These are phyloP conservation scores for Sipha flava DNA, from an alignment of 1,140 invertebrate genomes.

Conservation along the genomic window DNA sequence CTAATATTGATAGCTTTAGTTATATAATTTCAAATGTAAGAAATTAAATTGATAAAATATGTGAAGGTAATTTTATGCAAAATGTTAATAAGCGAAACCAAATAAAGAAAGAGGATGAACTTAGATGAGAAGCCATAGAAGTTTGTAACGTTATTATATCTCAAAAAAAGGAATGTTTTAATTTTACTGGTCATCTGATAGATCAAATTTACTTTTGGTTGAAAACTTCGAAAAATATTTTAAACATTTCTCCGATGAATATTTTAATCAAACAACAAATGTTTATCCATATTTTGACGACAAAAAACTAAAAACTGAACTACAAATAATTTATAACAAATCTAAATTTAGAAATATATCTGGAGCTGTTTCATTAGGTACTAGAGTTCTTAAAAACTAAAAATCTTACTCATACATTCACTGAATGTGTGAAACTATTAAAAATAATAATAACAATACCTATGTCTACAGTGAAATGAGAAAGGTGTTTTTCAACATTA, in stretches of 20 bases:
- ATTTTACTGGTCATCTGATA: neutral
- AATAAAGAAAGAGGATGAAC: neutral
- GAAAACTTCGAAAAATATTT: neutral
- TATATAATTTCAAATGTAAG: neutral
- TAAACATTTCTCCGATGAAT: neutral
- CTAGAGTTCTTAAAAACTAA: neutral
- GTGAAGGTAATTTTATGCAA: neutral
- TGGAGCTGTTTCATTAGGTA: neutral
- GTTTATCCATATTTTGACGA: neutral
- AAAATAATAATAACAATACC: conserved; percentile 37
- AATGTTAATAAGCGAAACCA: neutral
- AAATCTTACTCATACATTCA: conserved; percentile 35
- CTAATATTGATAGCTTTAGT: neutral
- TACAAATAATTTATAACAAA: neutral
- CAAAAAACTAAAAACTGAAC: neutral
- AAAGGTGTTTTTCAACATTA: conserved; percentile 35
- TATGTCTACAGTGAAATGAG: conserved; percentile 36
- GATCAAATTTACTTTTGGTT: neutral
- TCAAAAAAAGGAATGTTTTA: neutral
- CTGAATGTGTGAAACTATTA: conserved; percentile 37
- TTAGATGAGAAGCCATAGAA: neutral
- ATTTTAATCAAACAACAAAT: neutral
- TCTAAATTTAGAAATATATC: neutral
- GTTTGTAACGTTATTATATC: neutral
- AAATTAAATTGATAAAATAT: neutral